Base-by-base conservation (phyloP, 2,797 vertebrate species). In the Antrozous pallidus region DNA sequence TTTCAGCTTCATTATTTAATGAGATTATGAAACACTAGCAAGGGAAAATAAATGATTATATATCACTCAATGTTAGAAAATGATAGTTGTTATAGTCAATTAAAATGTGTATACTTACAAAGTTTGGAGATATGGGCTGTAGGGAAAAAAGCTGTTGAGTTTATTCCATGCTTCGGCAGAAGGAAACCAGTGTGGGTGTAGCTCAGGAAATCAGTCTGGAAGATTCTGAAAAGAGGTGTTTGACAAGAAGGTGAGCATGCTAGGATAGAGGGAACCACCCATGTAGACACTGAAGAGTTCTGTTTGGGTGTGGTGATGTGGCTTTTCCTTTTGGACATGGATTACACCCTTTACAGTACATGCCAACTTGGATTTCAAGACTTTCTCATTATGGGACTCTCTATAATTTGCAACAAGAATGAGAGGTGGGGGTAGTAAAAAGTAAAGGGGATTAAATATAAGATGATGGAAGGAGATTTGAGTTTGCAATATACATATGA, bases 161-260 rank as follows among this genome's bases (percentile, higher is more conserved):
- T 87, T 36, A 70, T 42, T 67, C 54, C 45, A 86, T 8, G 40
- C 36, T 65, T 86, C 71, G n/a, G 28, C 51, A 85, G 79, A 80
- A 95, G n/a, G 42, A 82, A 90, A 49, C 90, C 17, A 56, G 4
- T 65, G 22, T 22, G 70, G 24, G 22, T 7, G 5, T 47, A 79
- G 12, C 51, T 88, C 20, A 92, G 70, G 73, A 95, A 94, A 79
- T 82, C 10, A 80, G 61, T 51, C 8, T 71, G 36, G 78, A 92
- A 81, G 70, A 65, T 78, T 56, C 74, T 87, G 36, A 71, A 67
- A 80, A 86, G 51, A 84, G 20, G 42, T 67, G 5, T 13, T 70
- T 74, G 45, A 74, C 26, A 16, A 36, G 18, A 67, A 61, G 28
- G 28, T 38, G 70, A 79, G 40, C 40, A 61, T 26, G 26, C 85